Evolutionary conservation across 1,140 invertebrate genomes (phyloP).

Genomic region (Battus philenor): DNA sequence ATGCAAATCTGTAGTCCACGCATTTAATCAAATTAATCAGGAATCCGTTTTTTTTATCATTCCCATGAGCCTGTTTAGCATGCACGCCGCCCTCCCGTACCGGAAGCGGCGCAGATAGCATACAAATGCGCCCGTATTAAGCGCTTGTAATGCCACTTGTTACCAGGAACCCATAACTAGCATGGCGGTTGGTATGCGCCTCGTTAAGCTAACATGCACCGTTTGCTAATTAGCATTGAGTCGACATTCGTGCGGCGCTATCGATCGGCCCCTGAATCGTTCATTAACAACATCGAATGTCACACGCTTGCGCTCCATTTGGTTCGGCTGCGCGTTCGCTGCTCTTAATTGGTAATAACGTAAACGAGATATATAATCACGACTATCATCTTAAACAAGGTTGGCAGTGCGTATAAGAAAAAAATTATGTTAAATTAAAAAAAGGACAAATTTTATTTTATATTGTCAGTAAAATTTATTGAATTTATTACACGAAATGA

Average conservation of each 20-base stretch:
- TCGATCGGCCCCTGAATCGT: neutral
- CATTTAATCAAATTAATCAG: slow-evolving; percentile 6
- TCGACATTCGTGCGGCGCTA: neutral
- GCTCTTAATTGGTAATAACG: too few relatives aligned
- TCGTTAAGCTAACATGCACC: neutral
- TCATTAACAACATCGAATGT: neutral
- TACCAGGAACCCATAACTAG: slow-evolving; percentile 27
- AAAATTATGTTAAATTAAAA: too few relatives aligned
- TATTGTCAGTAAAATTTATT: too few relatives aligned
- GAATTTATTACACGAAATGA: too few relatives aligned
- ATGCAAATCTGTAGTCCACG: too few relatives aligned
- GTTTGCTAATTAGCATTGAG: neutral
- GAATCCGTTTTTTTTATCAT: slow-evolving; percentile 3
- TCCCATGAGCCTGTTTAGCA: neutral
- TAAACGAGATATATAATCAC: too few relatives aligned
- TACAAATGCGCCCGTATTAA: slow-evolving; percentile 11
- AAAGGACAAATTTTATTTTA: too few relatives aligned
- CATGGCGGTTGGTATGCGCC: slow-evolving; percentile 5
- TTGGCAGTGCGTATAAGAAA: too few relatives aligned
- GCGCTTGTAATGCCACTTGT: slow-evolving; percentile 22
- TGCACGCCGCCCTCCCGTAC: neutral
- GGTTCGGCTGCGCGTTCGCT: neutral
- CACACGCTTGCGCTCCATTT: slow-evolving; percentile 1
- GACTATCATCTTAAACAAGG: too few relatives aligned
- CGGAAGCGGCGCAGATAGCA: slow-evolving; percentile 1